phyloP scores from a whole-genome alignment of 2,888 invertebrate genomes.

The Scaptomyza caliginosa region DNA sequence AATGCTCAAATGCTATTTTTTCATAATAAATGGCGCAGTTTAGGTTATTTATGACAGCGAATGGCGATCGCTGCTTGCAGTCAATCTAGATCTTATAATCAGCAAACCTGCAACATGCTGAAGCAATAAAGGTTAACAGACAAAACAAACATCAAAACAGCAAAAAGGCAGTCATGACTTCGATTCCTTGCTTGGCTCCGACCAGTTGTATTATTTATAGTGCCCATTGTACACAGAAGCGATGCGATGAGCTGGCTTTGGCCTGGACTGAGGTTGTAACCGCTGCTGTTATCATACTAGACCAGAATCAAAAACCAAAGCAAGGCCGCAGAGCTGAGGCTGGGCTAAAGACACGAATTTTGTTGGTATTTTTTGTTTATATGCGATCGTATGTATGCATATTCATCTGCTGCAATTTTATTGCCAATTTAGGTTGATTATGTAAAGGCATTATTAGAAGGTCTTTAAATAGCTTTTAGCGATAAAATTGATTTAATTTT shows the following conservation, averaged over 20 bases:
- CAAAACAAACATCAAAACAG: conserved; percentile 18
- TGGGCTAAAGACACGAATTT: conserved; percentile 63
- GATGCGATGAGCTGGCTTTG: conserved; percentile 37
- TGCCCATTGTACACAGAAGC: conserved; percentile 66
- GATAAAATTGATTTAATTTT: no score
- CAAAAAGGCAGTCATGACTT: conserved; percentile 71
- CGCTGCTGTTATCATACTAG: conserved; percentile 52
- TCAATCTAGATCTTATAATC: conserved; percentile 78
- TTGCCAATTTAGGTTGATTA: conserved; percentile 62
- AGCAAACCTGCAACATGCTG: conserved; percentile 35
- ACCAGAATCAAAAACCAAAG: conserved; percentile 6
- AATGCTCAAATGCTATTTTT: conserved; percentile 79
- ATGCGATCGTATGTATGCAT: no score
- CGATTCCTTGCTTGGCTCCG: conserved; percentile 63
- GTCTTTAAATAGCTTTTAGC: no score
- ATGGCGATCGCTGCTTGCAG: conserved; percentile 70
- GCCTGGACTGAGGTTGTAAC: conserved; percentile 7
- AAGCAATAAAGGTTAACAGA: conserved; percentile 13
- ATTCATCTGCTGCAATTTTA: conserved; percentile 40
- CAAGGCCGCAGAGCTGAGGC: conserved; percentile 11
- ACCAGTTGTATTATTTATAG: conserved; percentile 73
- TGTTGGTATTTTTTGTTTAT: no score
- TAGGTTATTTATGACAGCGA: conserved; percentile 77
- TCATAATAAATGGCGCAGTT: conserved; percentile 79
- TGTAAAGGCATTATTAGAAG: conserved; percentile 69